Evolutionary conservation across 2,113 vertebrate species (phyloP), one percentile per base, ranked within the genome.

Genomic region (Apus apus): DNA sequence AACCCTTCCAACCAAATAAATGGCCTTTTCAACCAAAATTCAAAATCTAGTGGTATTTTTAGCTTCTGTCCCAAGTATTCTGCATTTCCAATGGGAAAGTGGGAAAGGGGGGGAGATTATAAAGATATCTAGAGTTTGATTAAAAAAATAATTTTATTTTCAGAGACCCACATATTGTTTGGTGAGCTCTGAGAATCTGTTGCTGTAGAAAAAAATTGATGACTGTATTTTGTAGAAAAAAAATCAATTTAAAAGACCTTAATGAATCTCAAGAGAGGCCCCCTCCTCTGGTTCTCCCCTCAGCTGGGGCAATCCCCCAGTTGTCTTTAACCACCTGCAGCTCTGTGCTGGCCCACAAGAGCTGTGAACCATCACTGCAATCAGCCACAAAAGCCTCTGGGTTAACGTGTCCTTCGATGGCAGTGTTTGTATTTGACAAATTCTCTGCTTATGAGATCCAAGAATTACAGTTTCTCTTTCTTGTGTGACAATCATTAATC

Each of bases 401-500:
- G 16, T 53, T 40, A 43, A 18, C 0, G 3, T 4, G 0, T 15
- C 13, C 78, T 15, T 65, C 77, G 36, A 9, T 2, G 5, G 45
- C 77, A 40, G 15, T 14, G 23, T 50, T 75, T 73, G 32, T 20
- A 13, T 61, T 60, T 73, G 78, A 85, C 60, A 86, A 67, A 64
- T 34, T 54, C 67, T 40, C 43, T 64, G 51, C 45, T 71, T 76
- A 8, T 15, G 43, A 88, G 29, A 85, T 19, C 60, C 54, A 17
- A 2, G 0, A 34, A 26, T 82, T 32, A 6, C 0, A 1, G 48
- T 32, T 11, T 8, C 13, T 62, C 60, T 54, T 48, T 71, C 54
- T 54, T 32, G 5, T 6, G 27, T 38, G 22, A 34, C 0, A 2
- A 17, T 34, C 43, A 45, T 56, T 80, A 70, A 45, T 48, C 88